phyloP scores from a whole-genome alignment of 2,888 invertebrate species.

The Pelosia muscerda region DNA sequence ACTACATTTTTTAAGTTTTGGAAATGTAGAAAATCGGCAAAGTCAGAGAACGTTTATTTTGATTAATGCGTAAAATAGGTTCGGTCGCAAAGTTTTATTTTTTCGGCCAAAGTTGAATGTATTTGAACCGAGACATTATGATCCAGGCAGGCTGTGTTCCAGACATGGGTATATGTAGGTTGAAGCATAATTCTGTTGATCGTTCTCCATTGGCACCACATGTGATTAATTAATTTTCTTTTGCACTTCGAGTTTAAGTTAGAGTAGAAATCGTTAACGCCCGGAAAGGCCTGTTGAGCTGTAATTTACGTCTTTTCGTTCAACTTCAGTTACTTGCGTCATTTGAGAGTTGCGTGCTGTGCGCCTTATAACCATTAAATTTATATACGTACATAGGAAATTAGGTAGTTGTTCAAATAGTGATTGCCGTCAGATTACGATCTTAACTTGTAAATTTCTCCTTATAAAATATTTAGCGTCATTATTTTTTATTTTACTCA shows the following conservation, averaged over 20 bases:
- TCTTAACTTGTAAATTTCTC: conserved; percentile 69
- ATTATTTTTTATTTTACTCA: conserved; percentile 51
- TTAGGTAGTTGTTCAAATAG: conserved; percentile 79
- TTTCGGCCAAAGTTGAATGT: conserved; percentile 1
- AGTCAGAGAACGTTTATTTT: too few species aligned
- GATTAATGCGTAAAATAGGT: neutral
- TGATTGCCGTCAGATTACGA: conserved; percentile 74
- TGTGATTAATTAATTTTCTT: conserved; percentile 85
- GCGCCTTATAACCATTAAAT: conserved; percentile 79
- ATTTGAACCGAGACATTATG: conserved; percentile 6
- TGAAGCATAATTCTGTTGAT: conserved; percentile 12
- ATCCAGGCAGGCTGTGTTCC: conserved; percentile 6
- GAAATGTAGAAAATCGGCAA: neutral
- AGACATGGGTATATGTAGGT: neutral
- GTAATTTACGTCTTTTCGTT: conserved; percentile 81
- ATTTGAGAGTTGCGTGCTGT: conserved; percentile 81
- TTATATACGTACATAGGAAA: conserved; percentile 82
- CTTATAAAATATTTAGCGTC: conserved; percentile 55
- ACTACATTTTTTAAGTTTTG: neutral
- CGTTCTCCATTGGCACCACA: conserved; percentile 57
- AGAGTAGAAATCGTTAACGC: conserved; percentile 78
- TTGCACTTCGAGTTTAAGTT: conserved; percentile 80
- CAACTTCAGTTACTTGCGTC: conserved; percentile 77
- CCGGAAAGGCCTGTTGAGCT: conserved; percentile 83
- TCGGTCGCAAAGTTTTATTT: conserved; percentile 27